These are phyloP conservation scores for Scaptomyza caliginosa DNA, from an alignment of 2,888 invertebrate genomes.

Conservation along the genomic window DNA sequence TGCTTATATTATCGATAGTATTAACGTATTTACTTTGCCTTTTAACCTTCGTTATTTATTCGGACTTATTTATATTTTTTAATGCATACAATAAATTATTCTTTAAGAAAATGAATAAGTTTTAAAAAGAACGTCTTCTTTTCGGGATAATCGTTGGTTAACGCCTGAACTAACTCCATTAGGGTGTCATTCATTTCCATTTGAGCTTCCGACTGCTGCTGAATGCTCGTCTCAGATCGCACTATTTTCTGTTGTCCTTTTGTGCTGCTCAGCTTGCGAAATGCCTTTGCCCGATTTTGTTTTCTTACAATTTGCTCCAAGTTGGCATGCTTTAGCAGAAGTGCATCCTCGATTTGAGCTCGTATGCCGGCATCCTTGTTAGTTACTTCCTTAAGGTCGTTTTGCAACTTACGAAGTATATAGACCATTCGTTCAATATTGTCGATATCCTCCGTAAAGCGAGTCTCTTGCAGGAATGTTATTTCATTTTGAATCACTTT, in stretches of 20 bases:
- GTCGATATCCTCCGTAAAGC: conserved; percentile 62
- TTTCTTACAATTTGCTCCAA: conserved; percentile 65
- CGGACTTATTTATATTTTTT: not conserved
- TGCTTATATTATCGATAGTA: not conserved
- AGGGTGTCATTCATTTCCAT: conserved; percentile 53
- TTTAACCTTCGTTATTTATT: not conserved
- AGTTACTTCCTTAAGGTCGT: conserved; percentile 71
- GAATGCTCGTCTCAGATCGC: conserved; percentile 46
- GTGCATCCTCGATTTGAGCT: conserved; percentile 83
- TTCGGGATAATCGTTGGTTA: conserved; percentile 55
- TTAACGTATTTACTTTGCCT: not conserved
- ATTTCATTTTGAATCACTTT: conserved; percentile 85
- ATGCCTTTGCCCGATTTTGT: conserved; percentile 63
- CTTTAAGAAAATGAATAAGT: conserved; percentile 51
- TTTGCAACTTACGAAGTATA: conserved; percentile 66
- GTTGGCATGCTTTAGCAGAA: conserved; percentile 80
- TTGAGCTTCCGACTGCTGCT: conserved; percentile 48
- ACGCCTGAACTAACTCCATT: conserved; percentile 54
- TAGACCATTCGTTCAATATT: conserved; percentile 68
- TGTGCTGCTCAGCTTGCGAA: conserved; percentile 42
- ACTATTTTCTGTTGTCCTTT: conserved; percentile 46
- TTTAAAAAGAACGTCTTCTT: conserved; percentile 56
- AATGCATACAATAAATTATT: conserved; percentile 39
- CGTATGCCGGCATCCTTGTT: conserved; percentile 73
- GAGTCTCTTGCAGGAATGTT: conserved; percentile 64